These are phyloP conservation scores for Halichondria panicea DNA, from an alignment of 37 sponge, comb jelly and placozoan genomes.

Conservation along the genomic window DNA sequence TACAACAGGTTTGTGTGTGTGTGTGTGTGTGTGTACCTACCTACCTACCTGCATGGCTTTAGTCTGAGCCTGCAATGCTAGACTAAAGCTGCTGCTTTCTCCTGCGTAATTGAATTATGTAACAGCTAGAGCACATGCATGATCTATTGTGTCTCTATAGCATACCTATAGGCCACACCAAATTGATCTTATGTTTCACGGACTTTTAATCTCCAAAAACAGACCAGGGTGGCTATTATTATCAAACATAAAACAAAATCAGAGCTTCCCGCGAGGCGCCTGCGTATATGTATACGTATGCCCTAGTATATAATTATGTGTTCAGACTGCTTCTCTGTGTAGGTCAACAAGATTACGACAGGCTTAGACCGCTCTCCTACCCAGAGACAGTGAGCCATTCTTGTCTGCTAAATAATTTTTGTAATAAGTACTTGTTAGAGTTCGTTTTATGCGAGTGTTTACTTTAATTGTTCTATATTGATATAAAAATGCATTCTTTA, in stretches of 20 bases:
- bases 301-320: background rate
- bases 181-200: too few relatives aligned
- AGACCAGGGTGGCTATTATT: too few relatives aligned
- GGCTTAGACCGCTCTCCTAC: conserved; percentile 89
- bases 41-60: background rate
- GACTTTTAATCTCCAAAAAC: too few relatives aligned
- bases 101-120: background rate
- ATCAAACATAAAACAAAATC: too few relatives aligned
- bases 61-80: too few relatives aligned
- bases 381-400: conserved; percentile 87
- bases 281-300: background rate
- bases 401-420: too few relatives aligned
- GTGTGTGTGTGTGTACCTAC: conserved; percentile 8
- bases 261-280: too few relatives aligned
- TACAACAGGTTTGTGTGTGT: conserved; percentile 81
- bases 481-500: too few relatives aligned
- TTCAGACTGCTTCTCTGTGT: background rate
- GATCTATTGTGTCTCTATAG: background rate
- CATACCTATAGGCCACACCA: background rate
- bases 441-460: background rate
- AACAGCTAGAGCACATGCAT: background rate
- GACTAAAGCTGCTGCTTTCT: too few relatives aligned
- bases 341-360: conserved; percentile 96
- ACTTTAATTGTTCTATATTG: background rate
- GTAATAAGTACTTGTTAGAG: too few relatives aligned